Evolutionary conservation across 2,888 invertebrate species (phyloP).

Genomic region (Papilio gigon): DNA sequence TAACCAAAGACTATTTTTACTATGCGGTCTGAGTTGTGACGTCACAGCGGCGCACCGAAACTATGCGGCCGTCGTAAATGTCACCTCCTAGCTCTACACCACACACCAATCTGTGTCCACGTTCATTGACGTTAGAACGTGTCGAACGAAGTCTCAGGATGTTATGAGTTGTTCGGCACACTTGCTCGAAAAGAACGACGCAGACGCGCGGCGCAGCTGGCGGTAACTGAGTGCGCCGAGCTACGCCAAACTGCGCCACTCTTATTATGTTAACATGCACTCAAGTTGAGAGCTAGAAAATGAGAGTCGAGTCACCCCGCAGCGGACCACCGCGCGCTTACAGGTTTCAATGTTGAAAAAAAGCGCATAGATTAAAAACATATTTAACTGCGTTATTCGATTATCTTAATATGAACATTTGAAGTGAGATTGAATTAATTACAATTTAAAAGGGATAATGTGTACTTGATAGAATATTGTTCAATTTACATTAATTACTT

Average conservation of each 20-base stretch:
- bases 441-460: too few species aligned
- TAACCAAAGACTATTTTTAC: neutral
- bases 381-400: neutral
- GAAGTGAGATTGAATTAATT: too few species aligned
- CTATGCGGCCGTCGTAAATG: slow-evolving; percentile 20
- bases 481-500: too few species aligned
- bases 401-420: neutral
- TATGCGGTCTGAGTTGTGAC: slow-evolving; percentile 1
- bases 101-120: neutral
- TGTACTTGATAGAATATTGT: too few species aligned
- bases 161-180: too few species aligned
- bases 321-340: too few species aligned
- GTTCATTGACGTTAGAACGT: neutral
- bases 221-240: neutral
- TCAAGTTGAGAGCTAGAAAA: neutral
- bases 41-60: slow-evolving; percentile 21
- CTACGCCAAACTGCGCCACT: neutral
- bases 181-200: too few species aligned
- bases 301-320: neutral
- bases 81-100: neutral
- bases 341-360: neutral
- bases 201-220: neutral
- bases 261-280: slow-evolving; percentile 20
- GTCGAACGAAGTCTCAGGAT: too few species aligned
- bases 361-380: neutral